Evolutionary conservation across 1,140 invertebrate genomes (phyloP), one percentile per base, ranked within the genome.

Genomic region (Drosophila biarmipes): DNA sequence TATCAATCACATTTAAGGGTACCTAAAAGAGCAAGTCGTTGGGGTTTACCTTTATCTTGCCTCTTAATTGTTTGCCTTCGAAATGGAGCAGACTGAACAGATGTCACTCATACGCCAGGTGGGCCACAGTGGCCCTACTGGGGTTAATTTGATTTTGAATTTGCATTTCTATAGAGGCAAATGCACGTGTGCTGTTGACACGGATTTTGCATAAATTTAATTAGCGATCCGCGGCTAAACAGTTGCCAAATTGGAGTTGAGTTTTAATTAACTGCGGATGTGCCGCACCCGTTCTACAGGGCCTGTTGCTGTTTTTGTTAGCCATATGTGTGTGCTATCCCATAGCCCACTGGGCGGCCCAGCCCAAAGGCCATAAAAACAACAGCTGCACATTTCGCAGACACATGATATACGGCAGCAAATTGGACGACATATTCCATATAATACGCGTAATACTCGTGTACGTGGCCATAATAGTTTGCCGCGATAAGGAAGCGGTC

Each of bases 301-400:
- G 66, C 66, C 66, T 69, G 49, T 69, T 69, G 63, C 66, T 52
- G 35, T 31, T 48, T 54, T 56, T 68, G 63, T 69, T 69, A 19
- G 38, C n/a, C 38, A 68, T 52, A 38, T 69, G 59, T 55, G 56
- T 46, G 46, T 74, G 43, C 52, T 63, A 42, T 64, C 49, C 38
- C 58, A 71, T 75, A 42, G 52, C 21, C n/a, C 15, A 31, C 35
- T 17, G 56, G 29, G 10, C 11, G n/a, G 40, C 19, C 29, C 34
- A 14, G 12, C 8, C 29, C 43, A 57, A 61, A 64, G 38, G 53
- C 64, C 45, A 72, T 51, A 74, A 74, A 55, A 63, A 69, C 66
- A 85, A 73, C 80, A 85, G 78, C 73, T 86, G 81, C 57, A 51
- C 56, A 59, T 78, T 86, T 85, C 81, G 48, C 81, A 85, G 66